Evolutionary conservation across 2,888 invertebrate species (phyloP).

Genomic region (Vandiemenella viatica): DNA sequence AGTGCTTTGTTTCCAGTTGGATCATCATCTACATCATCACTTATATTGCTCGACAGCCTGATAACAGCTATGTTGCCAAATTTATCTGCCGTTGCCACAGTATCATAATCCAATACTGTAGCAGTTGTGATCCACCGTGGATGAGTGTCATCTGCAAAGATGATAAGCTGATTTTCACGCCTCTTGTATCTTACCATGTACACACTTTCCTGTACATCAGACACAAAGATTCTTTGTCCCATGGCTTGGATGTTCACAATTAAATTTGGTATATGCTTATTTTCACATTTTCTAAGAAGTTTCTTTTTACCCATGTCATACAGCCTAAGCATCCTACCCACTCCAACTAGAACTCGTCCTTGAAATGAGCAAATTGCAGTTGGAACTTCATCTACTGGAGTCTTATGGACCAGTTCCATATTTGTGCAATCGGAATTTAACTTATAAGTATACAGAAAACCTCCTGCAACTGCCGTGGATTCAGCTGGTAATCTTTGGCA

Average conservation of each 20-base stretch:
- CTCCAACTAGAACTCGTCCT: constrained; percentile 79
- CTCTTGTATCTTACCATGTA: constrained; percentile 90
- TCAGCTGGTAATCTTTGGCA: constrained; percentile 76
- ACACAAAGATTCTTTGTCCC: constrained; percentile 86
- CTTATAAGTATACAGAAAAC: constrained; percentile 78
- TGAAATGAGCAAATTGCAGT: constrained; percentile 81
- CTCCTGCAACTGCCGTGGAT: constrained; percentile 72
- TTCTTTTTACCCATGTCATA: constrained; percentile 97
- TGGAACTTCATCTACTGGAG: constrained; percentile 82
- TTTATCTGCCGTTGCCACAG: constrained; percentile 91
- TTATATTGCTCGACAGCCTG: constrained; percentile 73
- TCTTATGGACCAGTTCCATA: constrained; percentile 86
- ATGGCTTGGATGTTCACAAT: constrained; percentile 87
- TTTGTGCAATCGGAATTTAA: constrained; percentile 62
- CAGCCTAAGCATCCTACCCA: constrained; percentile 78
- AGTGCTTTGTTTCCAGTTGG: constrained; percentile 87
- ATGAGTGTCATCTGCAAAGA: constrained; percentile 96
- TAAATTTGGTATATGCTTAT: constrained; percentile 91
- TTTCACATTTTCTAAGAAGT: constrained; percentile 92
- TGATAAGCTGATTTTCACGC: constrained; percentile 90
- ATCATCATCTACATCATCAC: constrained; percentile 98
- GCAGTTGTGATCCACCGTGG: constrained; percentile 92
- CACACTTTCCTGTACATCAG: constrained; percentile 93
- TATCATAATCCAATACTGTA: constrained; percentile 87
- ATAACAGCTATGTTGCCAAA: constrained; percentile 92